These are phyloP conservation scores for Antedon bifida DNA, from an alignment of 35 echinoderm and acorn worm species.

Conservation along the genomic window DNA sequence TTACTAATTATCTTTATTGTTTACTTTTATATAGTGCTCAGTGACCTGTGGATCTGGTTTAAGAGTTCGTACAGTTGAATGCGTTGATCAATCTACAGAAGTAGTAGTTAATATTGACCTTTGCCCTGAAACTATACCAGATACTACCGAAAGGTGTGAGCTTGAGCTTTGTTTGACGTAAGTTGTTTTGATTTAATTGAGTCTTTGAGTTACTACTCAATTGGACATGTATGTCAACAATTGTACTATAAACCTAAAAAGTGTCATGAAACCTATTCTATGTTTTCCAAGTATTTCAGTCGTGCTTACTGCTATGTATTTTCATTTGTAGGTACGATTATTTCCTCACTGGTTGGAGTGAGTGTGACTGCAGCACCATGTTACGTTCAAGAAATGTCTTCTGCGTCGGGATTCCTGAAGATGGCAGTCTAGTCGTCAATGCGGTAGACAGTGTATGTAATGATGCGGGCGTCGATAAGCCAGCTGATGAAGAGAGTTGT, in stretches of 20 bases:
- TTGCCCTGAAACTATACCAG: not conserved
- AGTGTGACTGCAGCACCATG: not conserved
- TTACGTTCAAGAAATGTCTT: not conserved
- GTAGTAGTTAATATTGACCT: not conserved
- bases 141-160: not conserved
- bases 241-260: no score
- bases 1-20: not conserved
- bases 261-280: no score
- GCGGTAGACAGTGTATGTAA: not conserved
- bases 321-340: not conserved
- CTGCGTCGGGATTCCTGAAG: not conserved
- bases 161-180: not conserved
- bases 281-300: no score
- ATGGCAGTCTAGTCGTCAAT: not conserved
- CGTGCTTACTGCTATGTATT: not conserved
- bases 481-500: not conserved
- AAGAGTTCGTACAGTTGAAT: not conserved
- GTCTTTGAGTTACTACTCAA: no score
- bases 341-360: not conserved
- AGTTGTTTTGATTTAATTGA: not conserved
- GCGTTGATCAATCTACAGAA: not conserved
- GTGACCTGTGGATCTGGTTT: not conserved
- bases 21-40: not conserved
- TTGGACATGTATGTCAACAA: no score
- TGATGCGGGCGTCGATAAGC: not conserved